Evolutionary conservation across 2,797 vertebrate species (phyloP).

Genomic region (Sebastes iracundus): DNA sequence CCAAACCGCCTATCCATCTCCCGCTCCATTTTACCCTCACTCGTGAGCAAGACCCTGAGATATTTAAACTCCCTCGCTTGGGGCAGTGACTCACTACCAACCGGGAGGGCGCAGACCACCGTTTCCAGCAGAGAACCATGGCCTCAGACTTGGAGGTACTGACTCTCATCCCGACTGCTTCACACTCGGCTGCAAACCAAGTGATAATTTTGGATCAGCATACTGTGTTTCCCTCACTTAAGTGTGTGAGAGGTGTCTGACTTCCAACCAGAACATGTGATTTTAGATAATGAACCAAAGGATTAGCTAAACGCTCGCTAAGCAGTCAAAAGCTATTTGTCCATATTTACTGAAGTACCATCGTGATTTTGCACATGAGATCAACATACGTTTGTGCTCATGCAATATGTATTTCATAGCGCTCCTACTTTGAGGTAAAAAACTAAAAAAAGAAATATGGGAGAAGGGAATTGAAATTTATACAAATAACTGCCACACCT

Average conservation of each 20-base stretch:
- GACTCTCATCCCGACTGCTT: too few species aligned
- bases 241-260: background rate
- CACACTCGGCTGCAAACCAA: too few species aligned
- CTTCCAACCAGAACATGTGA: background rate
- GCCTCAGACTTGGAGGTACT: too few species aligned
- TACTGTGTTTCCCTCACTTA: background rate
- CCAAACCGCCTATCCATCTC: too few species aligned
- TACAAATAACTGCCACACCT: background rate
- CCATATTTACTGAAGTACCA: background rate
- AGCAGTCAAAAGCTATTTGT: background rate
- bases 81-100: too few species aligned
- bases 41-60: too few species aligned
- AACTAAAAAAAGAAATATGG: background rate
- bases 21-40: too few species aligned
- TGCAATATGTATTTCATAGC: background rate
- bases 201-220: too few species aligned
- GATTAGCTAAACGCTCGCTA: background rate
- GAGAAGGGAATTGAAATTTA: background rate
- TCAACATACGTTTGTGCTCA: background rate
- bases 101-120: too few species aligned
- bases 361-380: background rate
- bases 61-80: too few species aligned
- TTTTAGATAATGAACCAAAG: background rate
- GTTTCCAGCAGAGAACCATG: too few species aligned
- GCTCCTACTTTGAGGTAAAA: background rate